phyloP scores from a whole-genome alignment of 2,888 invertebrate genomes.

The Habrosyne pyritoides region DNA sequence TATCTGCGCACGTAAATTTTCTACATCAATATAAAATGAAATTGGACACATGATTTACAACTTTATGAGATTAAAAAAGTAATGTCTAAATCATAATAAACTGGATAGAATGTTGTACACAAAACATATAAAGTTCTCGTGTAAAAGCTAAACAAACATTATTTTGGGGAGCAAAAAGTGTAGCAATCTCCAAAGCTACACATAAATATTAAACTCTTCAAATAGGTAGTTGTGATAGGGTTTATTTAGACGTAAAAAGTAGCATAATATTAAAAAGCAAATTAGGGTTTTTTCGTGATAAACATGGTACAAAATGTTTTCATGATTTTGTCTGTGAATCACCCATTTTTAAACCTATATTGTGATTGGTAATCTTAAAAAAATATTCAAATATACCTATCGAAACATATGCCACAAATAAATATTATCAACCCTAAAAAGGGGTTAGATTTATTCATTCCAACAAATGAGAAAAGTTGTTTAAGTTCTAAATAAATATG shows the following conservation, averaged over 20 bases:
- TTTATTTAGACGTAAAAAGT: background rate
- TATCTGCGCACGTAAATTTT: background rate
- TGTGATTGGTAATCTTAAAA: too few relatives aligned
- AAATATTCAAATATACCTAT: too few relatives aligned
- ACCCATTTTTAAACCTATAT: too few relatives aligned
- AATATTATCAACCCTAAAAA: background rate
- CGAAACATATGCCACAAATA: too few relatives aligned
- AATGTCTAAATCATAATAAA: conserved; percentile 1
- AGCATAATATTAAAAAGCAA: background rate
- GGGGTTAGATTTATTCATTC: background rate
- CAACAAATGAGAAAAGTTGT: background rate
- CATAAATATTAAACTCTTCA: background rate
- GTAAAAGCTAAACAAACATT: background rate
- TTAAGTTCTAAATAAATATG: background rate
- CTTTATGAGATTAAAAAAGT: background rate
- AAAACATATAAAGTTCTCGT: background rate
- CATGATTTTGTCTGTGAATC: too few relatives aligned
- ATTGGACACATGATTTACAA: background rate
- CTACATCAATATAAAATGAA: background rate
- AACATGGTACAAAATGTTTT: too few relatives aligned
- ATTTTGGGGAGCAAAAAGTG: background rate
- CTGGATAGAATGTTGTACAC: background rate
- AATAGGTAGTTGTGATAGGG: background rate
- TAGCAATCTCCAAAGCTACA: background rate
- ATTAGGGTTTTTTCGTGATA: too few relatives aligned